Percentiles rank a stretch among this genome's conserved stretches.
Conservation (phyloP, 1,140 invertebrate genomes). For the Scaptomyza montana region DNA sequence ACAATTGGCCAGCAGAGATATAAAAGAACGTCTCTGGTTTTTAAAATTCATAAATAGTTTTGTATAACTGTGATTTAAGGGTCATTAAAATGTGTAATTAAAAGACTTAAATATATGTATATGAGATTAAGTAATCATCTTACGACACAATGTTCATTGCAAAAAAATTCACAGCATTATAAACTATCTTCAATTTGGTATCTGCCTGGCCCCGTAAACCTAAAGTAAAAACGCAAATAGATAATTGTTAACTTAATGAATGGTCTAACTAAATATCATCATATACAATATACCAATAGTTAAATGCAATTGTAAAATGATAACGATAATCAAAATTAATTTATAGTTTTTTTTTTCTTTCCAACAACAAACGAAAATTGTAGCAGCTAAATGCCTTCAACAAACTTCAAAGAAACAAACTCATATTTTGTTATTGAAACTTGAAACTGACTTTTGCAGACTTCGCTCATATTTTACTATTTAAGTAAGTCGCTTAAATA, state of each 20-base stretch:
- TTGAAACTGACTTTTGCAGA: conserved; percentile 13
- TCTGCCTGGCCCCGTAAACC: conserved; percentile 20
- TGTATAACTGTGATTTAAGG: conserved; percentile 7
- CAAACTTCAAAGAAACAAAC: conserved; percentile 16
- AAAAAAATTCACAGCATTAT: not conserved
- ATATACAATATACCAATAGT: conserved; percentile 54
- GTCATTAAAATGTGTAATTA: not conserved
- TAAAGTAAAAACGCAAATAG: conserved; percentile 56
- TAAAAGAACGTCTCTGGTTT: not conserved
- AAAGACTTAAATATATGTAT: not conserved
- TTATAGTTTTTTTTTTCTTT: conserved; percentile 45
- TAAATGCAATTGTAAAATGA: conserved; percentile 69
- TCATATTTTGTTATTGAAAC: not conserved
- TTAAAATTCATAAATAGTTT: not conserved
- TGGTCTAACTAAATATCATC: conserved; percentile 57
- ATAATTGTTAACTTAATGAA: conserved; percentile 68
- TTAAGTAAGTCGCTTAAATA: conserved; percentile 62
- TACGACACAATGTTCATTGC: not conserved
- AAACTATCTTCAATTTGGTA: not conserved
- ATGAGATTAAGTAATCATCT: conserved; percentile 14
- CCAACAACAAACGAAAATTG: conserved; percentile 26
- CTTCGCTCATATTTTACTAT: conserved; percentile 55
- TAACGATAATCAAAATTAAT: conserved; percentile 69
- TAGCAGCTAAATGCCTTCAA: conserved; percentile 19
- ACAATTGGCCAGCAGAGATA: conserved; percentile 9